A percentile compares a stretch with the other conserved stretches of the same genome.
Conservation (phyloP, 2,113 vertebrate genomes). For the Etheostoma cragini region DNA sequence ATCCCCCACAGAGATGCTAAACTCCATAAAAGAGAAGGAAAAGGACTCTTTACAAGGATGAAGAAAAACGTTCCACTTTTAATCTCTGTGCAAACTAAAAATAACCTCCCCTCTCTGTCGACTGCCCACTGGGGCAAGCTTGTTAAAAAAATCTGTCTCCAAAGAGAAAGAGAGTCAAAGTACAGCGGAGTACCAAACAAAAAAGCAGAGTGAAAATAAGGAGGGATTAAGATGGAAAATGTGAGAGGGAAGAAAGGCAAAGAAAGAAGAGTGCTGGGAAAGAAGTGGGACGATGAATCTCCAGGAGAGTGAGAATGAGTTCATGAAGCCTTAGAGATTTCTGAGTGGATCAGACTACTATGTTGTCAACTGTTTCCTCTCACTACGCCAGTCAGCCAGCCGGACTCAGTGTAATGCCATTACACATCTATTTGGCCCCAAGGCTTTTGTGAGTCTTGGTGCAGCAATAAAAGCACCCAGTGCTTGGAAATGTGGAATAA, state of each 20-base stretch:
- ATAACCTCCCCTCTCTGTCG: slow-evolving; percentile 70
- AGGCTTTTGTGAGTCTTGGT: slow-evolving; percentile 76
- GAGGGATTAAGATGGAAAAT: slow-evolving; percentile 66
- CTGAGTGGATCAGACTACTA: slow-evolving; percentile 50
- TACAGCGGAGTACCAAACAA: slow-evolving; percentile 58
- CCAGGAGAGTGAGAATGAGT: slow-evolving; percentile 52
- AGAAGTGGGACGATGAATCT: slow-evolving; percentile 53
- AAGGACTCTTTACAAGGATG: slow-evolving; percentile 68
- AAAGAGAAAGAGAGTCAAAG: slow-evolving; percentile 48
- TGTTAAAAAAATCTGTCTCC: slow-evolving; percentile 81
- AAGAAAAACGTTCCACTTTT: slow-evolving; percentile 75
- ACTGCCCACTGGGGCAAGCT: slow-evolving; percentile 79
- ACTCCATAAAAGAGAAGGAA: slow-evolving; percentile 64
- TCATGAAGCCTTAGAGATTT: slow-evolving; percentile 53
- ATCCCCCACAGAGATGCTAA: slow-evolving; percentile 78
- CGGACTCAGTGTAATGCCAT: slow-evolving; percentile 28
- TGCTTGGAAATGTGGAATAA: slow-evolving; percentile 81
- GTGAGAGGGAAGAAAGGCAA: slow-evolving; percentile 57
- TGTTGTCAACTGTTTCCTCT: slow-evolving; percentile 69
- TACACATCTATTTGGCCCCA: slow-evolving; percentile 72
- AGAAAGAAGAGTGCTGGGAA: slow-evolving; percentile 41
- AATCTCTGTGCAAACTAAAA: slow-evolving; percentile 77
- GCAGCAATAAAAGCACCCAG: slow-evolving; percentile 76
- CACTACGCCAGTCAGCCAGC: slow-evolving; percentile 39
- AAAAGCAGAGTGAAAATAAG: slow-evolving; percentile 54